Percentiles rank a stretch among this genome's conserved stretches.
Conservation (phyloP, 30 jellyfish, hydroid and myxozoan genomes). For the Hydractinia echinata region DNA sequence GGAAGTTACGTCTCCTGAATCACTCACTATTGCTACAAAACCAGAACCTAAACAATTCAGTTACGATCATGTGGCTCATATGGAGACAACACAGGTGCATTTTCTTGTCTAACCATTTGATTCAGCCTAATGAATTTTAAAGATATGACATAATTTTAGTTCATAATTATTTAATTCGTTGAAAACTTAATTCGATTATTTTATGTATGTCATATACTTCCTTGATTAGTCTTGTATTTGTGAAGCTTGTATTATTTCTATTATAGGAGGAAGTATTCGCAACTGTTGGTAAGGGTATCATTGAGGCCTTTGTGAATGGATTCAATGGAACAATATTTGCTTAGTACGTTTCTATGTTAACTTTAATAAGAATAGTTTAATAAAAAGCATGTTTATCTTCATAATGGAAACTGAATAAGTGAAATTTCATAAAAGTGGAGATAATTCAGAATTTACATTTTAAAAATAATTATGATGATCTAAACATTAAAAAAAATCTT, state of each 20-base stretch:
- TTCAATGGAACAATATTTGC: constrained; percentile 99
- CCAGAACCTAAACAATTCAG: constrained; percentile 94
- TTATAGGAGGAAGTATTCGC: constrained; percentile 92
- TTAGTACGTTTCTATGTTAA: constrained; percentile 49
- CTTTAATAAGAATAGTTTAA: background rate
- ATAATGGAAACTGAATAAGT: too few species aligned
- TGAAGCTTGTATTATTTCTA: constrained; percentile 1
- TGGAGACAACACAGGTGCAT: constrained; percentile 90
- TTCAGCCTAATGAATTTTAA: too few species aligned
- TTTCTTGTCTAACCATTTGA: too few species aligned
- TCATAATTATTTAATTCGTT: too few species aligned
- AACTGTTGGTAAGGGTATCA: constrained; percentile 85
- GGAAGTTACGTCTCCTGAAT: constrained; percentile 73
- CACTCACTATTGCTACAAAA: constrained; percentile 69
- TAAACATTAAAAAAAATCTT: too few species aligned
- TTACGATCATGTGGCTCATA: constrained; percentile 93
- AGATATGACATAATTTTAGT: too few species aligned
- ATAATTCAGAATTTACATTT: too few species aligned
- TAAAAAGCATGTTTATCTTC: background rate
- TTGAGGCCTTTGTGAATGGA: constrained; percentile 92
- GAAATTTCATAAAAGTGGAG: too few species aligned
- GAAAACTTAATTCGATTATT: too few species aligned
- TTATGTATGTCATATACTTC: background rate
- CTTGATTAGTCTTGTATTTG: background rate
- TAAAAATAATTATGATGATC: too few species aligned